Base-by-base conservation (phyloP, 2,888 invertebrate genomes). In the Gnatocerus cornutus region DNA sequence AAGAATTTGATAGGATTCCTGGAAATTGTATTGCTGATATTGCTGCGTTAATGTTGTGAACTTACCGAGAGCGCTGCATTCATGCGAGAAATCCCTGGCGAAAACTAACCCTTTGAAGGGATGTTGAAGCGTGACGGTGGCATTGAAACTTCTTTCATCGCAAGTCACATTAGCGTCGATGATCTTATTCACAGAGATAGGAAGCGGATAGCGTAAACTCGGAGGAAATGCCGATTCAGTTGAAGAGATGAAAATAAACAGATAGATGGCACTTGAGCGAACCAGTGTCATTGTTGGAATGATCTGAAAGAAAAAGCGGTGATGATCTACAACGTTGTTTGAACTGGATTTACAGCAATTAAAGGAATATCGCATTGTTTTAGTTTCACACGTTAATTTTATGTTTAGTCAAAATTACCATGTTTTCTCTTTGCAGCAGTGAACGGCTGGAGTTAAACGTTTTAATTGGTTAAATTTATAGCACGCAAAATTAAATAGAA, bases 91-190 rank as follows among this genome's bases (percentile, higher is more conserved):
- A 76, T 93, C 93, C 83, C 90, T 92, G 71, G 93, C 91, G 79
- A 93, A 93, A 30, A 93, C 85, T 5, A 92, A 82, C 5, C 93
- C 93, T 76, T 90, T 90, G 84, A 93, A 93, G 0, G 90, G 88
- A 72, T 87, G 85, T 62, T 88, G 87, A 87, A 92, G 86, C 52
- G 86, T 85, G 9, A 93, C 80, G 62, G 88, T 87, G 69, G 92
- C 88, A 68, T 90, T 89, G 78, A 93, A 86, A 62, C 88, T 84
- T 62, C 88, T 87, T 66, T 89, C 87, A 74, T 91, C 90, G 81
- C 93, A 93, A 46, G 87, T 86, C 58, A 90, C 87, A 71, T 87
- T 86, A 8, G 91, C 85, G 70, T 88, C 87, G 72, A 87, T 79
- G 73, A 92, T 89, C 77, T 87, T 87, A 80, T 90, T 90, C 67